Percentiles rank a stretch among this genome's conserved stretches.
phyloP scores from a whole-genome alignment of 2,888 invertebrate species.

The Cosmorhoe ocellata region DNA sequence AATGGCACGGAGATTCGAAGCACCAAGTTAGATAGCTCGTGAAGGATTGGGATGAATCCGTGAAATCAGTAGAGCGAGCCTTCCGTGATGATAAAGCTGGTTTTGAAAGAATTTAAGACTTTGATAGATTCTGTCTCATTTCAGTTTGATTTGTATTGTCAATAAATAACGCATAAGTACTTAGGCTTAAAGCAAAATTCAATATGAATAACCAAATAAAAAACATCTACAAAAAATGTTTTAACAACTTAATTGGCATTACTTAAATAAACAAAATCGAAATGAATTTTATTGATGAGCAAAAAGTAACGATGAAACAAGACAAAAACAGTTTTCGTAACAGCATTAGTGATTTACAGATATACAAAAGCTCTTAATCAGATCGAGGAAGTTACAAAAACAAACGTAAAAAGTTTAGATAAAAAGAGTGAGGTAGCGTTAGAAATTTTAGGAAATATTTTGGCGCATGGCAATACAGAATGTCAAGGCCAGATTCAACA shows the following conservation, averaged over 20 bases:
- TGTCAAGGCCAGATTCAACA: constrained; percentile 23
- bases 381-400: constrained; percentile 26
- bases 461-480: constrained; percentile 22
- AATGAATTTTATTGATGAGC: constrained; percentile 24
- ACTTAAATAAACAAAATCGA: constrained; percentile 26
- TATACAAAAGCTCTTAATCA: constrained; percentile 32
- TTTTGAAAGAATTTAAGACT: constrained; percentile 21
- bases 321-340: constrained; percentile 27
- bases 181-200: no score
- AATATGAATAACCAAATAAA: no score
- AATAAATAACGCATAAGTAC: no score
- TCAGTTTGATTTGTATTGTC: no score
- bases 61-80: constrained; percentile 43
- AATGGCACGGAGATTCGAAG: constrained; percentile 79
- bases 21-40: constrained; percentile 77
- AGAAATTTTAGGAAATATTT: constrained; percentile 24
- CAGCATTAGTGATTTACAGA: constrained; percentile 25
- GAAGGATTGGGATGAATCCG: constrained; percentile 77
- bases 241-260: constrained; percentile 24
- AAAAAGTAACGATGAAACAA: constrained; percentile 24
- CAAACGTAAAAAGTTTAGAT: constrained; percentile 10
- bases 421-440: constrained; percentile 21
- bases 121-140: background rate
- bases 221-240: constrained; percentile 17
- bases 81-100: constrained; percentile 35